Evolutionary conservation across 2,888 invertebrate genomes (phyloP), one percentile per base, ranked within the genome.

Genomic region (Onthophagus sagittarius): DNA sequence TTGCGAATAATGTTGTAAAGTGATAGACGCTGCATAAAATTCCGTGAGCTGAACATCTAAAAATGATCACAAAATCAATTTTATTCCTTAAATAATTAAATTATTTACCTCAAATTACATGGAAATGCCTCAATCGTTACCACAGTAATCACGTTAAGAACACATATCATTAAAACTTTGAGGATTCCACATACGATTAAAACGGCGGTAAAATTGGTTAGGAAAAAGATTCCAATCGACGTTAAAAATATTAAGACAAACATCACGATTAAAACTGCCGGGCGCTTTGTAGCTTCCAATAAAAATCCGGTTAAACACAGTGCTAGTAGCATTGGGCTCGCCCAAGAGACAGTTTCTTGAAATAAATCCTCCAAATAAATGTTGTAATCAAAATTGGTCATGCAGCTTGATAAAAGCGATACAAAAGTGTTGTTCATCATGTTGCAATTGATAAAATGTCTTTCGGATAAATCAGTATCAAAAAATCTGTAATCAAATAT

Each of bases 381-480:
- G 80, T 90, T 90, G 79, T 89, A 89, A 82, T 90, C 89, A 78
- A 86, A 86, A 79, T 86, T 85, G 14, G 84, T 81, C 7, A 82
- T 81, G 77, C 87, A 87, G 69, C 83, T 83, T 1, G 83, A 81
- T 64, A 83, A 81, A 63, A 87, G 77, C 5, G 86, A 84, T 72
- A 86, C 77, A 76, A 85, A 85, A 13, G 88, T 88, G 77, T 89
- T 90, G 81, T 90, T 89, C 71, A 83, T 84, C 79, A 91, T 84
- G 62, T 83, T 84, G 80, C 91, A 91, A 23, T 89, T 88, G 33
- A 87, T 82, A 80, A 92, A 92, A 80, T 92, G 88, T 79, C 87
- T 84, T 62, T 85, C 82, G 6, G 86, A 87, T 71, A 89, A 79
- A 83, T 93, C 93, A 13, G 92, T 92, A 84, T 92, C 92, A 78